These are phyloP conservation scores for Sarcophaga caerulescens DNA, from an alignment of 2,888 invertebrate genomes.

Conservation along the genomic window DNA sequence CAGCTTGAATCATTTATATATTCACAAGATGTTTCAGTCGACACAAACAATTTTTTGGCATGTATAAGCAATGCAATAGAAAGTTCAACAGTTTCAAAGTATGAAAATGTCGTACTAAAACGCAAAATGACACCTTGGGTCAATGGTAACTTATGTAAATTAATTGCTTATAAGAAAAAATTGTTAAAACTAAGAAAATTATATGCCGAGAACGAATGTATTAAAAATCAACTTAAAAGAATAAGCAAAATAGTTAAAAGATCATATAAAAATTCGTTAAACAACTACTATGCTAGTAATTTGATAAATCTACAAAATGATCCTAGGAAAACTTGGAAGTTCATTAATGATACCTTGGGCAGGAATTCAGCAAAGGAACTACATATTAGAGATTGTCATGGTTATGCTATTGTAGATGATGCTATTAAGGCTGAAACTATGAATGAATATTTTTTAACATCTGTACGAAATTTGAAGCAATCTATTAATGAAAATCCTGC, in stretches of 20 bases:
- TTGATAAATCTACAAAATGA: constrained; percentile 1
- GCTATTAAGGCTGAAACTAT: neutral
- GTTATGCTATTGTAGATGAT: too few species aligned
- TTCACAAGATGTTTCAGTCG: neutral
- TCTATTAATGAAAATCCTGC: neutral
- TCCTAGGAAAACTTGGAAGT: neutral
- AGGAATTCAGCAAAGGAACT: neutral
- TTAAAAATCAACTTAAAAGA: neutral
- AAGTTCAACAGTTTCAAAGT: neutral
- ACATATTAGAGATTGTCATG: neutral
- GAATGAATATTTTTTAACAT: constrained; percentile 2
- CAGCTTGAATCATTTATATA: neutral
- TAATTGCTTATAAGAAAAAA: constrained; percentile 18
- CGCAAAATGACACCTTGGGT: neutral
- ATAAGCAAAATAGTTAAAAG: constrained; percentile 16
- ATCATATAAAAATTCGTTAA: neutral
- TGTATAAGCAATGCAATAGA: neutral
- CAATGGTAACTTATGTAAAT: constrained; percentile 8
- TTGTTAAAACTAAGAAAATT: constrained; percentile 19
- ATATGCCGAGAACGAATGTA: neutral
- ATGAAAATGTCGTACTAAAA: neutral
- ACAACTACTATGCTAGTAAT: constrained; percentile 6
- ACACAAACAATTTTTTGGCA: neutral
- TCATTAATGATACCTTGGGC: neutral
- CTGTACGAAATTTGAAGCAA: neutral